A percentile compares a stretch with the other conserved stretches of the same genome.
These are phyloP conservation scores for Epirrhoe alternata DNA, from an alignment of 2,888 invertebrate genomes.

Conservation along the genomic window DNA sequence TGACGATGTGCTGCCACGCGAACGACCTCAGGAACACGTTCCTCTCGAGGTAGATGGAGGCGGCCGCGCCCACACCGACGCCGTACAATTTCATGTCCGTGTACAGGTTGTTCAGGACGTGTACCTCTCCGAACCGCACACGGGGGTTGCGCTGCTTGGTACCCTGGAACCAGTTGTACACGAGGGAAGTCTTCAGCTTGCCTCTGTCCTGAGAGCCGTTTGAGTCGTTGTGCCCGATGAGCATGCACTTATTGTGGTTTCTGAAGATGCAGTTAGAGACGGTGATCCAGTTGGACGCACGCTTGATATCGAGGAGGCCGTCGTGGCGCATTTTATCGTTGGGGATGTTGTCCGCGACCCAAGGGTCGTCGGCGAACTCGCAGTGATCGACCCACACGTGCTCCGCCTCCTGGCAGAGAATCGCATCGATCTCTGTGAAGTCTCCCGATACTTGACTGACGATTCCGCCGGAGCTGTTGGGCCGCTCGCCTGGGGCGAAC, in stretches of 20 bases:
- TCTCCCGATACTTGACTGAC: constrained; percentile 4
- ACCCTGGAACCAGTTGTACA: constrained; percentile 37
- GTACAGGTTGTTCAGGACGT: constrained; percentile 40
- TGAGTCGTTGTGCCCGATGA: constrained; percentile 33
- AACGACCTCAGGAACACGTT: constrained; percentile 34
- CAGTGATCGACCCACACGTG: constrained; percentile 39
- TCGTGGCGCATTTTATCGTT: constrained; percentile 35
- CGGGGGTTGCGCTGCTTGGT: constrained; percentile 37
- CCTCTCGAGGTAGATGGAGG: constrained; percentile 35
- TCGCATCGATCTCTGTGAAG: constrained; percentile 35
- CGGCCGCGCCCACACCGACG: constrained; percentile 34
- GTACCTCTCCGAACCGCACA: constrained; percentile 36
- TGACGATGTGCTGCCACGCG: constrained; percentile 33
- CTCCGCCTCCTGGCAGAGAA: constrained; percentile 16
- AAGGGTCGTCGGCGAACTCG: constrained; percentile 40
- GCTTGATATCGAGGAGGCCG: constrained; percentile 38
- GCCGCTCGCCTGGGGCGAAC: constrained; percentile 33
- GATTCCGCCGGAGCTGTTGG: constrained; percentile 34
- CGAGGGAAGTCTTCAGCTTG: constrained; percentile 27
- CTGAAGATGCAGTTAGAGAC: constrained; percentile 40
- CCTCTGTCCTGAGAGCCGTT: constrained; percentile 34
- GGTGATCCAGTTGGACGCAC: constrained; percentile 38
- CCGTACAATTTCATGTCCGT: constrained; percentile 36
- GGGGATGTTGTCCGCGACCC: constrained; percentile 27
- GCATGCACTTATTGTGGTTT: constrained; percentile 39